Evolutionary conservation across 2,113 vertebrate genomes (phyloP), one percentile per base, ranked within the genome.

Genomic region (Azemiops feae): DNA sequence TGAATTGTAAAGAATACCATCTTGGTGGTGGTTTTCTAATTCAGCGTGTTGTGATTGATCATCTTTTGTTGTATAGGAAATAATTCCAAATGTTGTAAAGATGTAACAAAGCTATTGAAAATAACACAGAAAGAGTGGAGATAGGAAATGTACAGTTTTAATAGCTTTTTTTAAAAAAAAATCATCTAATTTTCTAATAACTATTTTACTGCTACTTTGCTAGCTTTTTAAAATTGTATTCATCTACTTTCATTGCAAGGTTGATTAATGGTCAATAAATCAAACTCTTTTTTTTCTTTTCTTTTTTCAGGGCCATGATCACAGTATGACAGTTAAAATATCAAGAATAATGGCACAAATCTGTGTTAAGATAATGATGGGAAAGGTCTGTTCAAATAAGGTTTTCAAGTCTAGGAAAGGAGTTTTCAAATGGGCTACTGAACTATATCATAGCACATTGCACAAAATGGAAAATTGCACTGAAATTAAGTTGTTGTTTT

Each of bases 241-340:
- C 39, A 53, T 91, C 92, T 89, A 81, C 10, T 89, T 81, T 89
- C 50, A 18, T 92, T 95, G 90, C 14, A 16, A 53, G 55, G 25
- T 43, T 94, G 95, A 94, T 95, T 95, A 96, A 93, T 22, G 89
- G 89, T 89, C 90, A 94, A 92, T 89, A 92, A 58, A 91, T 81
- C 43, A 91, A 92, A 90, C n/a, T 53, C 30, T 74, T 95, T 54
- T 39, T 6, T 23, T 45, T 22, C 50, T 27, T 45, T 92, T 5
- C 27, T 90, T 45, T 92, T 5, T 23, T 90, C 94, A 25, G 89
- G 60, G 22, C 89, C 34, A 60, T 91, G 27, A 94, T 87, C 57
- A 92, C 54, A 90, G n/a, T 91, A 30, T 93, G 90, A 95, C 7
- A 89, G 22, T 4, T 93, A 27, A 92, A 94, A 92, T n/a, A 69